Evolutionary conservation across 1,140 invertebrate species (phyloP).

Genomic region (Sweltsa coloradensis): DNA sequence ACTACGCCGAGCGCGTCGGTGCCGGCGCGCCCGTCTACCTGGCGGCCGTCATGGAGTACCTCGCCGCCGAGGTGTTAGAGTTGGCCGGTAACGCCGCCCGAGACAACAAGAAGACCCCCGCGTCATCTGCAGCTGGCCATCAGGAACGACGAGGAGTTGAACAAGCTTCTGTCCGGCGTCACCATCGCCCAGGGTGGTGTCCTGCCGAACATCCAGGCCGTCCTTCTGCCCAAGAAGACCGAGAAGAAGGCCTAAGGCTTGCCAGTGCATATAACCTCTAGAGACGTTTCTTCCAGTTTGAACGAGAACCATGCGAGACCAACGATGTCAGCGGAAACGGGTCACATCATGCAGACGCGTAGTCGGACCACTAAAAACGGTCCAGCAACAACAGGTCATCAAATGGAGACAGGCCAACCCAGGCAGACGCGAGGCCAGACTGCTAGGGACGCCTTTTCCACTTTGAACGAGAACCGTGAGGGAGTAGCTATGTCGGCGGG

Average conservation of each 20-base stretch:
- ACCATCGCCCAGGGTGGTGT: conserved; percentile 78
- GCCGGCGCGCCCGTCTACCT: conserved; percentile 57
- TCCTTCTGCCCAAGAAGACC: conserved; percentile 45
- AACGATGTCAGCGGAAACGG: too few species aligned
- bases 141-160: conserved; percentile 76
- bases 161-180: conserved; percentile 61
- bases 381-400: too few species aligned
- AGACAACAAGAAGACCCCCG: conserved; percentile 48
- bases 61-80: conserved; percentile 63
- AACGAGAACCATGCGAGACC: too few species aligned
- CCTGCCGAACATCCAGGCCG: conserved; percentile 62
- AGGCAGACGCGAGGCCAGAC: too few species aligned
- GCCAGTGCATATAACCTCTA: too few species aligned
- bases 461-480: too few species aligned
- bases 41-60: conserved; percentile 47
- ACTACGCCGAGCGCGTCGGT: conserved; percentile 57
- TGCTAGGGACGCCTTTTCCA: too few species aligned
- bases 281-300: too few species aligned
- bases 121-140: conserved; percentile 73
- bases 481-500: too few species aligned
- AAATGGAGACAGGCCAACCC: too few species aligned
- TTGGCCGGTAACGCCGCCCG: conserved; percentile 66
- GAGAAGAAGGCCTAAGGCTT: conserved; percentile 22
- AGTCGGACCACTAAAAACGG: too few species aligned
- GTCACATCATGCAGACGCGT: too few species aligned